phyloP scores from a whole-genome alignment of 2,888 invertebrate genomes.

The Podotricha telesiphe region DNA sequence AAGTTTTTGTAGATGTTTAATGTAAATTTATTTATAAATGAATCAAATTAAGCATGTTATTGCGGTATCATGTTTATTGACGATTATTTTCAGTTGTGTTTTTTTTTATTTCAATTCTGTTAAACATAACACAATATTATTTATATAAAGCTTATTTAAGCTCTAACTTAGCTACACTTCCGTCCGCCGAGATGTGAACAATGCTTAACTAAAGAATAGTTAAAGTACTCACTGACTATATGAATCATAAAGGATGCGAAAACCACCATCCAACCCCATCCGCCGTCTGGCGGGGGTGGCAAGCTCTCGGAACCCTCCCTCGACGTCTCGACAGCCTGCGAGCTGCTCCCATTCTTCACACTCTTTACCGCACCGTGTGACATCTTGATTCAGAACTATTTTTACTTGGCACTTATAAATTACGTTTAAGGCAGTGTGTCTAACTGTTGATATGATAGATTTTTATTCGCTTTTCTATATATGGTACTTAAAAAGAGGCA shows the following conservation, averaged over 20 bases:
- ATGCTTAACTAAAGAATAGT: slow-evolving; percentile 17
- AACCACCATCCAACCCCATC: slow-evolving; percentile 98
- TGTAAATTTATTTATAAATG: no score
- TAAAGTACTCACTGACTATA: slow-evolving; percentile 90
- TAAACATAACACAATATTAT: neutral
- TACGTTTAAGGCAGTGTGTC: slow-evolving; percentile 38
- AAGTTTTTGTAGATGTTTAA: no score
- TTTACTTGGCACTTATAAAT: slow-evolving; percentile 50
- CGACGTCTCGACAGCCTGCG: slow-evolving; percentile 58
- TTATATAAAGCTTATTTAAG: neutral
- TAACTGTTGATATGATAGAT: slow-evolving; percentile 29
- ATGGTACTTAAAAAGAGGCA: slow-evolving; percentile 49
- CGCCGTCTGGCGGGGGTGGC: slow-evolving; percentile 93
- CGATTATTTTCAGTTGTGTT: neutral
- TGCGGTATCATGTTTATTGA: neutral
- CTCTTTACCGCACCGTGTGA: slow-evolving; percentile 73
- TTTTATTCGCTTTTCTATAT: slow-evolving; percentile 23
- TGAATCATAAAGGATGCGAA: slow-evolving; percentile 98
- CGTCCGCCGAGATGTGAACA: neutral
- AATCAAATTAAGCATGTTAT: no score
- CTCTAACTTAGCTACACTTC: neutral
- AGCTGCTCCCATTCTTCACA: slow-evolving; percentile 64
- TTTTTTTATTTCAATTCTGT: neutral
- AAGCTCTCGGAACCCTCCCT: slow-evolving; percentile 65
- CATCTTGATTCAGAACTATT: slow-evolving; percentile 56